phyloP scores from a whole-genome alignment of 2,888 invertebrate genomes.

The Pachycephus smyrnensis region DNA sequence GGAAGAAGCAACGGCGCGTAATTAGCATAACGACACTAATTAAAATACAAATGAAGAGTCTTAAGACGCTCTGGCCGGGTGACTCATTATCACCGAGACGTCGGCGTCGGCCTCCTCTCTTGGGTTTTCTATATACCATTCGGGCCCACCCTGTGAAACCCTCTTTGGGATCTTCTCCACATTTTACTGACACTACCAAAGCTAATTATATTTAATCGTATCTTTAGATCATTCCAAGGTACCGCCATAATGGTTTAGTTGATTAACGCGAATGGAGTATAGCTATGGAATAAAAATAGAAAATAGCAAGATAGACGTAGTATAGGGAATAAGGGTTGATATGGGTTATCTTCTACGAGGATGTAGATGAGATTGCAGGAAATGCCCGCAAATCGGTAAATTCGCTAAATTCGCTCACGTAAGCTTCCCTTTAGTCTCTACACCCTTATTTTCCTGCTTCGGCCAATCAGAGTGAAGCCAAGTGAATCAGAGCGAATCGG shows the following conservation, averaged over 20 bases:
- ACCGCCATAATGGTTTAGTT: not conserved
- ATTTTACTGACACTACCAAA: conserved; percentile 52
- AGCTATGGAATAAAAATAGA: not conserved
- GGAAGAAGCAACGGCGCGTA: conserved; percentile 63
- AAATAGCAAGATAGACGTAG: not conserved
- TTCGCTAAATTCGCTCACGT: not conserved
- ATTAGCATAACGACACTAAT: conserved; percentile 77
- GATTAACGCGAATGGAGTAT: not conserved
- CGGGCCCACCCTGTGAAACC: conserved; percentile 32
- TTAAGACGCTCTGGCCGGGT: conserved; percentile 70
- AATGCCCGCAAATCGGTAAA: not conserved
- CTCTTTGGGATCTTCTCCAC: conserved; percentile 22
- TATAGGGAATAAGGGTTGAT: not conserved
- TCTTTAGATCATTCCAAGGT: not conserved
- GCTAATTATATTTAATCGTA: conserved; percentile 57
- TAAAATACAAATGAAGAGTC: conserved; percentile 80
- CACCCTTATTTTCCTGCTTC: not conserved
- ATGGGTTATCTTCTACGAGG: not conserved
- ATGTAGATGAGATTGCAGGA: not conserved
- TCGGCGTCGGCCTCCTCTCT: conserved; percentile 36
- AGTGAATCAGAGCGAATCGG: not conserved
- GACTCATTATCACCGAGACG: conserved; percentile 63
- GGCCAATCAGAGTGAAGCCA: not conserved
- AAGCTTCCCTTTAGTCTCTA: not conserved
- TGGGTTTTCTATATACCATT: conserved; percentile 14